Evolutionary conservation across 2,113 vertebrate genomes (phyloP).

Genomic region (Dicentrarchus labrax): DNA sequence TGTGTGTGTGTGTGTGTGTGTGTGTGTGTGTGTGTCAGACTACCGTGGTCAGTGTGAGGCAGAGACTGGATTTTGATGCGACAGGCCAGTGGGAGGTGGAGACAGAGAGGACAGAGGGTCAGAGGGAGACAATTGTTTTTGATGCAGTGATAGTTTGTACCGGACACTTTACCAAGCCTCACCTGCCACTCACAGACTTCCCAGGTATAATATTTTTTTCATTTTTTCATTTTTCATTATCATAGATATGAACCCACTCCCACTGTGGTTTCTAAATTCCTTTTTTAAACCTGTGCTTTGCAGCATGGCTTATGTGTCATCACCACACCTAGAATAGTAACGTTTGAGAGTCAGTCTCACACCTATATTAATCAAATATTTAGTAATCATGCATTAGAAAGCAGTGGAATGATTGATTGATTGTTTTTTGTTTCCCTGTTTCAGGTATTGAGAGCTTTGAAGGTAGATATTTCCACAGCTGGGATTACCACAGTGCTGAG

Average conservation of each 20-base stretch:
- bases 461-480: constrained; percentile 89
- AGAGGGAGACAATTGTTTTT: constrained; percentile 78
- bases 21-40: constrained; percentile 79
- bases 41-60: constrained; percentile 82
- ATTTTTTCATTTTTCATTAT: too few species aligned
- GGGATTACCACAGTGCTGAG: constrained; percentile 86
- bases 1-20: background rate
- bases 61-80: constrained; percentile 78
- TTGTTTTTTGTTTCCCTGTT: background rate
- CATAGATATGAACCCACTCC: background rate
- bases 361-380: too few species aligned
- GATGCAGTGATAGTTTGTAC: constrained; percentile 91
- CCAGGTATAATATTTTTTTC: constrained; percentile 84
- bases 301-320: too few species aligned
- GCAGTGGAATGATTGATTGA: background rate
- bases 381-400: too few species aligned
- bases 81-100: constrained; percentile 91
- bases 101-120: constrained; percentile 71
- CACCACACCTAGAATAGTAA: background rate
- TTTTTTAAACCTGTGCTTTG: too few species aligned
- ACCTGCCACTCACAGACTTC: constrained; percentile 86
- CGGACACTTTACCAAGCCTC: constrained; percentile 84
- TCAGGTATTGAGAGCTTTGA: constrained; percentile 90
- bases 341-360: background rate
- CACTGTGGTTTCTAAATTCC: background rate